Base-by-base conservation (phyloP, 2,888 invertebrate genomes). In the Platypus cylindrus region DNA sequence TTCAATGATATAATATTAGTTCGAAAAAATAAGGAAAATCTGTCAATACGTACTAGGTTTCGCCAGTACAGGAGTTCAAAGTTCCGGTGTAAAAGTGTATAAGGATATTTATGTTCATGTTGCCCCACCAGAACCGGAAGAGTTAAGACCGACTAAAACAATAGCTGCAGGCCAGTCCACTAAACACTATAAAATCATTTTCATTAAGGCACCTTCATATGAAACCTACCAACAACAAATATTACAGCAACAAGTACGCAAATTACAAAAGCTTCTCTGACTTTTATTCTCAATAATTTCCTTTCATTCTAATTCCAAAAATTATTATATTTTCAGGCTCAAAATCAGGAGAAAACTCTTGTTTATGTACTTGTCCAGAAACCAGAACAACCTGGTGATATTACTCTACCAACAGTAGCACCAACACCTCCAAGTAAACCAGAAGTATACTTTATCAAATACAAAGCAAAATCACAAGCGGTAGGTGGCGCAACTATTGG, bases 171-270 rank as follows among this genome's bases (percentile, higher is more conserved):
- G 77, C 27, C 76, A 79, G 44, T 69, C 83, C 30, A 84, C 83
- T 62, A 85, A 85, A 53, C 84, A 85, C 62, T 84, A 86, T 72
- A 86, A 86, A 58, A 86, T 86, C 59, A 84, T 86, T 64, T 86
- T 86, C 71, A 86, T 86, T 64, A 86, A 86, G 70, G 84, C 84
- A 32, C 85, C 85, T 49, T 72, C 83, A 50, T 74, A 45, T 44
- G 80, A 82, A 13, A n/a, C 29, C 3, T 27, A 36, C 12, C 41
- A 41, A 28, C 41, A 41, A 31, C 41, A 38, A 26, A 30, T 41
- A 5, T 27, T 41, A 18, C 41, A 41, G 32, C 37, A 37, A 22
- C 40, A 40, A 28, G 40, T 40, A 36, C 18, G 14, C 5, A 5
- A 16, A n/a, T 25, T 17, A 11, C n/a, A n/a, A n/a, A n/a, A n/a